These are phyloP conservation scores for Myotis findleyi DNA, from an alignment of 2,797 vertebrate genomes.

Conservation along the genomic window DNA sequence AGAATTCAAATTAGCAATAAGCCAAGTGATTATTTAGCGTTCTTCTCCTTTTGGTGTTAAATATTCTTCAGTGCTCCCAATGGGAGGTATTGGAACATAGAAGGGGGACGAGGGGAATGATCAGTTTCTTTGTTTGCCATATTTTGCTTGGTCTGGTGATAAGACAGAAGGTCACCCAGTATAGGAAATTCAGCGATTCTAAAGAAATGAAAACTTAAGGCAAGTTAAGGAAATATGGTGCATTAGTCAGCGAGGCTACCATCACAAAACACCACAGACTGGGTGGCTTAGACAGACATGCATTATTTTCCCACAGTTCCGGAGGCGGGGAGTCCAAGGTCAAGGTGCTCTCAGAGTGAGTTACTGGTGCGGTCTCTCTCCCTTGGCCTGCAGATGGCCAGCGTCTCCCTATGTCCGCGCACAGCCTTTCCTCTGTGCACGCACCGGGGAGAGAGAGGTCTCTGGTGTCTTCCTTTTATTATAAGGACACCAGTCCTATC, in stretches of 20 bases:
- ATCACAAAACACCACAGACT: background rate
- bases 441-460: background rate
- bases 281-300: background rate
- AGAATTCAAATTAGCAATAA: background rate
- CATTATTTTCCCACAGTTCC: background rate
- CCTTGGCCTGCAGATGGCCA: background rate
- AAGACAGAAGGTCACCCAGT: background rate
- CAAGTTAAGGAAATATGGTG: background rate
- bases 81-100: background rate
- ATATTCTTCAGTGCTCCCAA: background rate
- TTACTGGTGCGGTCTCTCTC: background rate
- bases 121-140: background rate
- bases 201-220: background rate
- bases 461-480: background rate
- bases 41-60: slow-evolving; percentile 9
- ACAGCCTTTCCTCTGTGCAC: background rate
- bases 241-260: background rate
- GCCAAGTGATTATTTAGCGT: background rate
- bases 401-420: background rate
- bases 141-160: background rate
- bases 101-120: background rate
- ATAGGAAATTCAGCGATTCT: background rate
- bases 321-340: background rate
- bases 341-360: background rate
- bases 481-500: background rate